Base-by-base conservation (phyloP, 2,113 vertebrate species). In the Brachypteracias leptosomus region DNA sequence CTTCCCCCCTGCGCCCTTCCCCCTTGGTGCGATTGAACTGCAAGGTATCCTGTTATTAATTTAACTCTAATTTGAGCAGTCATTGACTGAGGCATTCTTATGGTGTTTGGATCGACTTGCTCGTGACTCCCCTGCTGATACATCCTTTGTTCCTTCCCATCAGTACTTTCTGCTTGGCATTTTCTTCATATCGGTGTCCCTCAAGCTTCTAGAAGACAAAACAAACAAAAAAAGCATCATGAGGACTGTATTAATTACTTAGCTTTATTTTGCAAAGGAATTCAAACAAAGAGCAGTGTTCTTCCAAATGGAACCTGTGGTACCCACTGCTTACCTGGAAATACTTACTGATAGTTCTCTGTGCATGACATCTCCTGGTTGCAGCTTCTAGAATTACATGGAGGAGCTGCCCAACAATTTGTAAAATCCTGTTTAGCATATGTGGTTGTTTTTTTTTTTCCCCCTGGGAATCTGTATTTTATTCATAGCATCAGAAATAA, bases 151-250 rank as follows among this genome's bases (percentile, higher is more conserved):
- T 97, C 75, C 72, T 89, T 61, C 74, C 74, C 81, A 54, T 67
- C 71, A 28, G 71, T 74, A 76, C 75, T 73, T 94, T 89, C 74
- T 90, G 54, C 74, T 90, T 93, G 78, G 73, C 74, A 51, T 83
- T 96, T 96, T 90, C 80, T 88, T 96, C 51, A 22, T 91, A 58
- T 94, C 74, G 33, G 38, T 94, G 83, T 90, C 93, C 90, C 89
- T 78, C 91, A 77, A 88, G 72, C 75, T 89, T 89, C 75, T 77
- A n/a, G 35, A 67, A 91, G 71, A 71, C n/a, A 52, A 86, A 93
- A 68, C 21, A 54, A 84, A 59, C 78, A 85, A 46, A 54, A 59
- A 77, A 71, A 66, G 58, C 49, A 52, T n/a, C 11, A 2, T 46
- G 40, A 80, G 72, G 67, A 62, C 54, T 57, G 1, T 77, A 93